Conservation (phyloP, 2,888 invertebrate species). For the Mesorhabditis sp. region DNA sequence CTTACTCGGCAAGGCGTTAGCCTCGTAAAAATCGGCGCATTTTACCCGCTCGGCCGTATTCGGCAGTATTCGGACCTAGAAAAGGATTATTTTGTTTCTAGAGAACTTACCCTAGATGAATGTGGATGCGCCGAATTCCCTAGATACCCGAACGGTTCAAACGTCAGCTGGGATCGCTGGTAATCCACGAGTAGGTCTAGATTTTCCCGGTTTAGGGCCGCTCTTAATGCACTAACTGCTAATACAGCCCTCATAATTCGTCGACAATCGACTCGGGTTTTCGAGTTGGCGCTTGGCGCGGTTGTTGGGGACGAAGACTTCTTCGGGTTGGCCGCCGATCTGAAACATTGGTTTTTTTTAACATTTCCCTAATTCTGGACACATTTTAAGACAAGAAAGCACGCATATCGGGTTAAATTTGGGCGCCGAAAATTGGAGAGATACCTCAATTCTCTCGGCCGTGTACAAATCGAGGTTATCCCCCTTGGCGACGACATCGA, state of each 20-base stretch:
- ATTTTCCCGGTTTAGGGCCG: conserved; percentile 1
- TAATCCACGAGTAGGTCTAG: conserved; percentile 41
- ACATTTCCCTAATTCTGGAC: not conserved
- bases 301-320: not conserved
- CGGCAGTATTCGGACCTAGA: conserved; percentile 7
- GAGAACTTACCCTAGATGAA: not conserved
- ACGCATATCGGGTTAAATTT: not conserved
- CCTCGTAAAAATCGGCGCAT: conserved; percentile 25
- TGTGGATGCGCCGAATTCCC: conserved; percentile 15
- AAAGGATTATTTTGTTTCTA: not conserved
- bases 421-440: conserved; percentile 17
- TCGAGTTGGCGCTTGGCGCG: not conserved
- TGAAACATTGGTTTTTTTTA: conserved; percentile 8
- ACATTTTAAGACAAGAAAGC: no score
- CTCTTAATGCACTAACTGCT: not conserved
- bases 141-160: conserved; percentile 22
- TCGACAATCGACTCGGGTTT: not conserved
- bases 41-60: conserved; percentile 7
- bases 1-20: conserved; percentile 22
- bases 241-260: conserved; percentile 7
- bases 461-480: conserved; percentile 25
- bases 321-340: conserved; percentile 1
- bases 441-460: conserved; percentile 20
- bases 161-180: conserved; percentile 21
- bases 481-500: conserved; percentile 12